Percentiles rank a stretch among this genome's conserved stretches.
Conservation (phyloP, 2,113 vertebrate genomes). For the Platysteira castanea region DNA sequence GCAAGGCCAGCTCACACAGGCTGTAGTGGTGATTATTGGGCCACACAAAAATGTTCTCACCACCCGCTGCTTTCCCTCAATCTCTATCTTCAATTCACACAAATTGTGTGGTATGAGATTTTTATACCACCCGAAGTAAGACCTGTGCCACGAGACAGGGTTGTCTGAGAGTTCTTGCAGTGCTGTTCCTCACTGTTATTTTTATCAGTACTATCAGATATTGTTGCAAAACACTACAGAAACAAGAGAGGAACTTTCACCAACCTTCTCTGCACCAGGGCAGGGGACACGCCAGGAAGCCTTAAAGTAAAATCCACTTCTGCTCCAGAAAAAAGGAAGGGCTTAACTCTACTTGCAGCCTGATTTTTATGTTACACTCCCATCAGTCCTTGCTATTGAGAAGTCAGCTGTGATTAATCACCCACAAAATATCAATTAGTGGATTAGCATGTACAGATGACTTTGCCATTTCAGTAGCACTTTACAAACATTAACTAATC, state of each 20-base stretch:
- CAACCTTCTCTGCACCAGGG: not conserved
- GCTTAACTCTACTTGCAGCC: not conserved
- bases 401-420: not conserved
- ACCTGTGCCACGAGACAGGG: fast-evolving
- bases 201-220: not conserved
- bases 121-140: not conserved
- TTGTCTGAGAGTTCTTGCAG: not conserved
- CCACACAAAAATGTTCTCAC: fast-evolving
- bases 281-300: fast-evolving
- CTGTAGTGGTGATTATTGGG: fast-evolving
- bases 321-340: not conserved
- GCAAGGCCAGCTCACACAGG: not conserved
- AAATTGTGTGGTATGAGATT: fast-evolving
- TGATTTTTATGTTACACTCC: not conserved
- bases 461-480: not conserved
- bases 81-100: not conserved
- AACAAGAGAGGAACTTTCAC: not conserved
- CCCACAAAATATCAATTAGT: not conserved
- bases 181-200: not conserved
- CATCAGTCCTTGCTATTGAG: not conserved
- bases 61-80: not conserved
- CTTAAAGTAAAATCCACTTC: not conserved
- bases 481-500: not conserved
- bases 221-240: not conserved
- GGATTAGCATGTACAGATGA: not conserved